phyloP scores from a whole-genome alignment of 2,888 invertebrate genomes.

The Xestoiulus laeticollis region DNA sequence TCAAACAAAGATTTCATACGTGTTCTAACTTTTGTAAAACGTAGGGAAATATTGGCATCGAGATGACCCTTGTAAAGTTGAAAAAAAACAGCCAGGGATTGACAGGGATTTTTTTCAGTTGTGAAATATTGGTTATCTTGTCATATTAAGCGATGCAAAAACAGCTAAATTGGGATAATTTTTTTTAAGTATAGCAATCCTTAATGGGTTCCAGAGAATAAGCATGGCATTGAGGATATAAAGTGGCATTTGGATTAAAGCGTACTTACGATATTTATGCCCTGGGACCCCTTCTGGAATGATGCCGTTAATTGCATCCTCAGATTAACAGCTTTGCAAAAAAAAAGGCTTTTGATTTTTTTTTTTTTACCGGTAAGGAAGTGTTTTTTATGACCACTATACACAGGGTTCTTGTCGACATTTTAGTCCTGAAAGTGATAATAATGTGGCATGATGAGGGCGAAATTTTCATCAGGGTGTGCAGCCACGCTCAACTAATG shows the following conservation, averaged over 20 bases:
- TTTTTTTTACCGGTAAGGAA: not conserved
- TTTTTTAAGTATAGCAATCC: too few species aligned
- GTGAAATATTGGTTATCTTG: too few species aligned
- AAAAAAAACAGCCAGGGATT: too few species aligned
- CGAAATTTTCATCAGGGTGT: slow-evolving; percentile 9
- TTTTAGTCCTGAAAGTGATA: not conserved
- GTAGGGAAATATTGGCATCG: too few species aligned
- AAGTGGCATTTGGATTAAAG: not conserved
- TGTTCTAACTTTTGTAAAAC: too few species aligned
- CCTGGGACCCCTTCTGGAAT: slow-evolving; percentile 9
- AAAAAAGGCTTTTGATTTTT: not conserved
- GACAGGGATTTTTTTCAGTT: too few species aligned
- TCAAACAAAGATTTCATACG: too few species aligned
- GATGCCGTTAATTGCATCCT: not conserved
- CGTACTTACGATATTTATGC: not conserved
- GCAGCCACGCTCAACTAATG: slow-evolving; percentile 1
- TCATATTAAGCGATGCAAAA: too few species aligned
- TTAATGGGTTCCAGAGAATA: not conserved
- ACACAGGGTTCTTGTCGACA: too few species aligned
- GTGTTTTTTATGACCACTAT: not conserved
- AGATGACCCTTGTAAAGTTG: too few species aligned
- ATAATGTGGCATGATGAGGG: not conserved
- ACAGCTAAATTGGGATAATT: too few species aligned
- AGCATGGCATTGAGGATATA: not conserved
- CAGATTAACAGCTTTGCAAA: not conserved